phyloP scores from a whole-genome alignment of 2,888 invertebrate genomes.

The Macrophya annulata region DNA sequence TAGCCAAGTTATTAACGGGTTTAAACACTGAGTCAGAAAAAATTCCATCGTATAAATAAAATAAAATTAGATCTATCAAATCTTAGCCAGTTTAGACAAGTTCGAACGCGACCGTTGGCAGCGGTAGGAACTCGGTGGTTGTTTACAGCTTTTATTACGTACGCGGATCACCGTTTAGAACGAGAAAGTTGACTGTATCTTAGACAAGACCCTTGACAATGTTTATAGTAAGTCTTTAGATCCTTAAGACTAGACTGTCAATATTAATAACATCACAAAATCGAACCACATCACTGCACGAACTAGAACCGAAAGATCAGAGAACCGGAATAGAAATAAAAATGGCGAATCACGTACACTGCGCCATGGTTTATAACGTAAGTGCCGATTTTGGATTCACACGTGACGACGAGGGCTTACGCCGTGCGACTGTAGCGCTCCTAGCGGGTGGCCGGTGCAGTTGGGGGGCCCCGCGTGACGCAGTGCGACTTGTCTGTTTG shows the following conservation, averaged over 20 bases:
- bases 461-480: too few relatives aligned
- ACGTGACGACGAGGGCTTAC: too few relatives aligned
- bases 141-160: not conserved
- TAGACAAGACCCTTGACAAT: not conserved
- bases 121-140: not conserved
- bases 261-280: not conserved
- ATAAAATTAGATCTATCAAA: not conserved
- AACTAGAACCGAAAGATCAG: too few relatives aligned
- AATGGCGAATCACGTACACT: too few relatives aligned
- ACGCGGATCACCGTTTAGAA: not conserved
- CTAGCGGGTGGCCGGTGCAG: too few relatives aligned
- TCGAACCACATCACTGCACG: not conserved
- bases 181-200: not conserved
- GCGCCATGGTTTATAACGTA: too few relatives aligned
- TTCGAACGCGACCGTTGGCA: not conserved
- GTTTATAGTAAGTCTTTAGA: not conserved
- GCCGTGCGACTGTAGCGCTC: too few relatives aligned
- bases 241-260: not conserved
- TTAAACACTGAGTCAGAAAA: not conserved
- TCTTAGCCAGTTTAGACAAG: not conserved
- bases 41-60: not conserved
- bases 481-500: too few relatives aligned
- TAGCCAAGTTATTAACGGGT: too few relatives aligned
- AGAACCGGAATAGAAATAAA: too few relatives aligned
- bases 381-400: too few relatives aligned